Evolutionary conservation across 1,140 invertebrate genomes (phyloP).

Genomic region (Tigriopus japonicus): DNA sequence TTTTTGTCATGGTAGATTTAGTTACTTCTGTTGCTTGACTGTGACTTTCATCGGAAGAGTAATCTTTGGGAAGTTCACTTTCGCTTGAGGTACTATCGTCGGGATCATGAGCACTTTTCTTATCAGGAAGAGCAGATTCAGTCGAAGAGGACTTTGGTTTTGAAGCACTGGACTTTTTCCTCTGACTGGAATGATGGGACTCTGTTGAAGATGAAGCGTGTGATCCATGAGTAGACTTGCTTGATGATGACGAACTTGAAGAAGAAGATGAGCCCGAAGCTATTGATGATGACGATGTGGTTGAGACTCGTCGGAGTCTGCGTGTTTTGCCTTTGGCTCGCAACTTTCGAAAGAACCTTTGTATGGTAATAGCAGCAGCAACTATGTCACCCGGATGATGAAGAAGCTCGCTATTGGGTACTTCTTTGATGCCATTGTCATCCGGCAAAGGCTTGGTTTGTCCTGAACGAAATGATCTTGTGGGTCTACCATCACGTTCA

Average conservation of each 20-base stretch:
- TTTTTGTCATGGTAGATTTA: too few species aligned
- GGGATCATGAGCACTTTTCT: not conserved
- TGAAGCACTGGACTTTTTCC: not conserved
- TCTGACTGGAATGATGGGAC: not conserved
- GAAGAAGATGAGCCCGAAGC: not conserved
- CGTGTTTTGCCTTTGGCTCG: not conserved
- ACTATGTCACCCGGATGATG: slow-evolving; percentile 12
- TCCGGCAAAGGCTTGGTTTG: too few species aligned
- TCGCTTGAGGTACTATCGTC: not conserved
- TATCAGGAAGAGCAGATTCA: not conserved
- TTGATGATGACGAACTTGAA: not conserved
- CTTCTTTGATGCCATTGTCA: too few species aligned
- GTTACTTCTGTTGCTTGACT: too few species aligned
- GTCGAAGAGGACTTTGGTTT: not conserved
- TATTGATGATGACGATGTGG: not conserved
- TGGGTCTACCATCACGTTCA: too few species aligned
- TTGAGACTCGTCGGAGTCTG: not conserved
- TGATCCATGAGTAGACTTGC: too few species aligned
- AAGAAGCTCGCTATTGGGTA: not conserved
- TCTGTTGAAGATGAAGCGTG: too few species aligned
- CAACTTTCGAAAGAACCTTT: slow-evolving; percentile 11
- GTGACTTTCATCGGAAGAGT: too few species aligned
- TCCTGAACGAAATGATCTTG: too few species aligned
- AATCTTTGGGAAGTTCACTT: too few species aligned
- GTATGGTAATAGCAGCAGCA: slow-evolving; percentile 9